Evolutionary conservation across 2,113 vertebrate species (phyloP).

Genomic region (Zosterops hypoxanthus): DNA sequence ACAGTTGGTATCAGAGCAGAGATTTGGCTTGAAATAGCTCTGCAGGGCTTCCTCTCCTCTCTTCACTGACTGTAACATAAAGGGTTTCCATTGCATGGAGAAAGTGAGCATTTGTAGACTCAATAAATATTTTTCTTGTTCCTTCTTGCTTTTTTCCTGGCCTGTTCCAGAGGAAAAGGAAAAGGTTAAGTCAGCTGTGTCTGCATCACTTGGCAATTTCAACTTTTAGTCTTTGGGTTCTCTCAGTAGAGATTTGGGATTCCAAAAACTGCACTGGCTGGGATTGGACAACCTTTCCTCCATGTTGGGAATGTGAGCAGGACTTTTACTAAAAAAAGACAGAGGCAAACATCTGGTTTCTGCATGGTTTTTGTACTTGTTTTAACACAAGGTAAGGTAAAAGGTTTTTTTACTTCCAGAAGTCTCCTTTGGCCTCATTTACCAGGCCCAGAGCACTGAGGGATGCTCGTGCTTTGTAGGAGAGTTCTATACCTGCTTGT

Average conservation of each 20-base stretch:
- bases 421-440: rapidly evolving
- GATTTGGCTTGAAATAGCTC: not conserved
- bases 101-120: not conserved
- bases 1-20: not conserved
- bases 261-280: not conserved
- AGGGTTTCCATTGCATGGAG: not conserved
- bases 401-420: not conserved
- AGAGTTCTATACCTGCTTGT: not conserved
- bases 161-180: not conserved
- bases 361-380: not conserved
- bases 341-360: not conserved
- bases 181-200: not conserved
- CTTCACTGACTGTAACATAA: not conserved
- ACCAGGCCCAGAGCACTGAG: rapidly evolving
- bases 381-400: not conserved
- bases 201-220: not conserved
- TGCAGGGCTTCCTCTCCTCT: not conserved
- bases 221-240: not conserved
- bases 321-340: not conserved
- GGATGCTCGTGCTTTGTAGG: not conserved
- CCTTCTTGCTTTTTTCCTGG: not conserved
- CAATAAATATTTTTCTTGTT: not conserved
- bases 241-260: not conserved
- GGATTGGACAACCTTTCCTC: not conserved
- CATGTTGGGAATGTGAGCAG: not conserved